A percentile compares a stretch with the other conserved stretches of the same genome.
These are phyloP conservation scores for Lates japonicus DNA, from an alignment of 2,797 vertebrate genomes.

Conservation along the genomic window DNA sequence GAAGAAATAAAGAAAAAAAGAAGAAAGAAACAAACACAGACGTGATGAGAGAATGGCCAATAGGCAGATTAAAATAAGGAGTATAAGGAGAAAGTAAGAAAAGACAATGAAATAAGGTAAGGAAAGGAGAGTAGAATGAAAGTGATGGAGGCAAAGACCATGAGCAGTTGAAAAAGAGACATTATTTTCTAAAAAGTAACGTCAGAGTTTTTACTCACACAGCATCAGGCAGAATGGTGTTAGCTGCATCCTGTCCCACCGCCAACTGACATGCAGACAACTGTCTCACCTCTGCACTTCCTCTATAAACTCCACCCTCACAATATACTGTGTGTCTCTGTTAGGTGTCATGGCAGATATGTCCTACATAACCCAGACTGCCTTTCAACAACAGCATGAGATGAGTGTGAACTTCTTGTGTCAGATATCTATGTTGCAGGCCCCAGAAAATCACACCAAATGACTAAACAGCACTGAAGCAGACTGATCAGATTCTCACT, in stretches of 20 bases:
- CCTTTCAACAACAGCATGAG: too few relatives aligned
- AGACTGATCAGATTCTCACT: too few relatives aligned
- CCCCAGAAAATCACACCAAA: too few relatives aligned
- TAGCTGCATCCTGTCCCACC: slow-evolving; percentile 57
- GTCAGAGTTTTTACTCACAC: slow-evolving; percentile 46
- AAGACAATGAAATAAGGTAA: too few relatives aligned
- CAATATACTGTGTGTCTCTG: fast-evolving
- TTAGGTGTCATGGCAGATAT: not conserved
- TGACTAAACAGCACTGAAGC: too few relatives aligned
- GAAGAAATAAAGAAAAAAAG: not conserved
- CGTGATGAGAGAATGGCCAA: not conserved
- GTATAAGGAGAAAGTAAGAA: not conserved
- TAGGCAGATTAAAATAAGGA: not conserved
- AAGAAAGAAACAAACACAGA: too few relatives aligned
- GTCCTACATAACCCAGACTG: too few relatives aligned
- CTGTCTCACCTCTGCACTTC: slow-evolving; percentile 17
- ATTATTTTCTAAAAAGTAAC: fast-evolving
- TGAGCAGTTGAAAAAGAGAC: not conserved
- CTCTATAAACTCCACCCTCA: not conserved
- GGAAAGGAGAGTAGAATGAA: too few relatives aligned
- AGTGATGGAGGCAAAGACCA: too few relatives aligned
- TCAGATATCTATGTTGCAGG: too few relatives aligned
- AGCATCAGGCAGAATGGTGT: slow-evolving; percentile 58
- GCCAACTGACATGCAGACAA: not conserved
- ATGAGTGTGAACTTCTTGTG: too few relatives aligned